Conservation (phyloP, 2,888 invertebrate species). For the Polyommatus iphigenia region DNA sequence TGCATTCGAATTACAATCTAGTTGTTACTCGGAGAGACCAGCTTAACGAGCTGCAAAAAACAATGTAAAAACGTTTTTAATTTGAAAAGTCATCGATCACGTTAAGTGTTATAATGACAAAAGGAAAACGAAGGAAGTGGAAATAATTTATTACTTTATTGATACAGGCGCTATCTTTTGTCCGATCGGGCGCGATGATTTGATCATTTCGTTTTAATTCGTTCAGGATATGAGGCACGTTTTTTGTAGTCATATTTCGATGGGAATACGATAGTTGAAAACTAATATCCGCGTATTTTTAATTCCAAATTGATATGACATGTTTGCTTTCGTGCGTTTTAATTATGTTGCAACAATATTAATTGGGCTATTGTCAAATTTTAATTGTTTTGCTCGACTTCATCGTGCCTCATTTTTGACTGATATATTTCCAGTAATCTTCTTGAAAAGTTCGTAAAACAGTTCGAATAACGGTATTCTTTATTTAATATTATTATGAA, state of each 20-base stretch:
- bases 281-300: constrained; percentile 37
- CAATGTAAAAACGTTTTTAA: constrained; percentile 36
- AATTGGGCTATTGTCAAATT: not conserved
- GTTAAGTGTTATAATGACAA: constrained; percentile 67
- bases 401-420: not conserved
- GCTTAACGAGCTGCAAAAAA: constrained; percentile 24
- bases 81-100: constrained; percentile 67
- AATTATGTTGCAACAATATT: not conserved
- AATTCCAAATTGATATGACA: not conserved
- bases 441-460: not conserved
- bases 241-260: constrained; percentile 43
- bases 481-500: not conserved
- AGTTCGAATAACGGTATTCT: not conserved
- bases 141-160: constrained; percentile 77
- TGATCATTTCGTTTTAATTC: constrained; percentile 60
- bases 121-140: constrained; percentile 67
- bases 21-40: constrained; percentile 4
- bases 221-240: constrained; percentile 54
- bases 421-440: too few species aligned
- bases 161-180: constrained; percentile 72
- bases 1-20: constrained; percentile 8
- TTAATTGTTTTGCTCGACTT: not conserved
- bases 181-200: constrained; percentile 68
- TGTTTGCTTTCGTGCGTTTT: not conserved
- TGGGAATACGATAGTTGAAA: constrained; percentile 43